Evolutionary conservation across 2,113 vertebrate species (phyloP).

Genomic region (Hipposideros armiger): DNA sequence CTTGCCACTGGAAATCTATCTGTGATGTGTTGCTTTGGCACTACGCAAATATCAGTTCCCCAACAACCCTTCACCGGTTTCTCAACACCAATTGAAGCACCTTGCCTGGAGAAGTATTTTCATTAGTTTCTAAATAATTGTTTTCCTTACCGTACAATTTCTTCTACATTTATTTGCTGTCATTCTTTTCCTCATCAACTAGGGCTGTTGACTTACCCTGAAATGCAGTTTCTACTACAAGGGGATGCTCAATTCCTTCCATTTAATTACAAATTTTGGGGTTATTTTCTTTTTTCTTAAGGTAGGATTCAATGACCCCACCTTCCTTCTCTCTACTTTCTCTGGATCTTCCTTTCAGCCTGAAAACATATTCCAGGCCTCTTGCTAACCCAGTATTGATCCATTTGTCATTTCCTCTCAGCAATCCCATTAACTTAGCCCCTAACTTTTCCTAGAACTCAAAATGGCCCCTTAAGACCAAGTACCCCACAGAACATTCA

Average conservation of each 20-base stretch:
- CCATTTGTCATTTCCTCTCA: neutral
- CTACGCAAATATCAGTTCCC: neutral
- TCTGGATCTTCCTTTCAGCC: neutral
- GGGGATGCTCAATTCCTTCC: neutral
- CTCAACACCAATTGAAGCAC: neutral
- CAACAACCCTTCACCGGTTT: neutral
- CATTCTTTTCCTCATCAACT: neutral
- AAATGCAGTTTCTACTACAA: constrained; percentile 2
- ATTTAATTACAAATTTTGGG: neutral
- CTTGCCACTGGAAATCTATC: neutral
- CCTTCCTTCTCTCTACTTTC: constrained; percentile 8
- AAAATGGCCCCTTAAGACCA: neutral
- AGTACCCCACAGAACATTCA: neutral
- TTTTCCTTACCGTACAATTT: neutral
- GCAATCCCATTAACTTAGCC: neutral
- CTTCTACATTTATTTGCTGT: neutral
- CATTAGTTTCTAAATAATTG: neutral
- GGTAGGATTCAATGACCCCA: neutral
- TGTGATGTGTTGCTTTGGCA: neutral
- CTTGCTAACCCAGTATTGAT: neutral
- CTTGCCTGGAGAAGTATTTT: constrained; percentile 3
- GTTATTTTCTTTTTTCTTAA: neutral
- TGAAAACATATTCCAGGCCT: constrained; percentile 11
- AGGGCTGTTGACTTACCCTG: neutral
- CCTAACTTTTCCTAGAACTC: constrained; percentile 9